These are phyloP conservation scores for Podarcis raffonei DNA, from an alignment of 2,113 vertebrate species.

Conservation along the genomic window DNA sequence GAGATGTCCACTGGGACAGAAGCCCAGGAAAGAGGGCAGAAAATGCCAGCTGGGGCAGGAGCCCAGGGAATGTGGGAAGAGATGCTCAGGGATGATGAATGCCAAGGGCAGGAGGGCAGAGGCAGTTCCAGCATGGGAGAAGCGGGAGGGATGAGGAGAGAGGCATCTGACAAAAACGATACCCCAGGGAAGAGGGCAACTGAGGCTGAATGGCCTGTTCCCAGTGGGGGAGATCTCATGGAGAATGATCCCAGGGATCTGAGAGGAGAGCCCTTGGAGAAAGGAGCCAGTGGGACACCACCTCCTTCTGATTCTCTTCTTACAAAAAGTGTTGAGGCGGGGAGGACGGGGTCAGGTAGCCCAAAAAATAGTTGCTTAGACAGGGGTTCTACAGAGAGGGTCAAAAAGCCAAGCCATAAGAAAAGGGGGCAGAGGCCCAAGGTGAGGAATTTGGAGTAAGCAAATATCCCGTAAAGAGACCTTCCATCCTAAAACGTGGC, in stretches of 20 bases:
- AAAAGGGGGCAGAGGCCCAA: neutral
- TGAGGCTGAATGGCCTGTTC: neutral
- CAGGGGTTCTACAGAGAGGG: neutral
- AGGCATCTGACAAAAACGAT: neutral
- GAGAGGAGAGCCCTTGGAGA: neutral
- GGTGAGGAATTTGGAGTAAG: conserved; percentile 3
- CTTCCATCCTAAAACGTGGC: too few relatives aligned
- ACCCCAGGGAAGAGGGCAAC: neutral
- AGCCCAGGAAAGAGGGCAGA: neutral
- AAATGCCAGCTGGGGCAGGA: neutral
- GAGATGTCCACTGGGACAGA: neutral
- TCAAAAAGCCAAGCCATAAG: neutral
- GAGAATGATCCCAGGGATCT: neutral
- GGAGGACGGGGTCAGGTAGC: neutral
- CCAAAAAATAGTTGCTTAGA: neutral
- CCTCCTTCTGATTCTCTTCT: neutral
- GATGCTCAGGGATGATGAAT: neutral
- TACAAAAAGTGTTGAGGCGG: neutral
- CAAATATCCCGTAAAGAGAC: neutral
- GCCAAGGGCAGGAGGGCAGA: neutral
- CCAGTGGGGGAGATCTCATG: neutral
- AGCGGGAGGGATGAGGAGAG: neutral
- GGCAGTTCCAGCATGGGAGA: neutral
- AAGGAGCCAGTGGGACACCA: neutral
- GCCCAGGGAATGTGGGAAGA: neutral